phyloP scores from a whole-genome alignment of 2,797 vertebrate genomes.

The Lutra lutra region DNA sequence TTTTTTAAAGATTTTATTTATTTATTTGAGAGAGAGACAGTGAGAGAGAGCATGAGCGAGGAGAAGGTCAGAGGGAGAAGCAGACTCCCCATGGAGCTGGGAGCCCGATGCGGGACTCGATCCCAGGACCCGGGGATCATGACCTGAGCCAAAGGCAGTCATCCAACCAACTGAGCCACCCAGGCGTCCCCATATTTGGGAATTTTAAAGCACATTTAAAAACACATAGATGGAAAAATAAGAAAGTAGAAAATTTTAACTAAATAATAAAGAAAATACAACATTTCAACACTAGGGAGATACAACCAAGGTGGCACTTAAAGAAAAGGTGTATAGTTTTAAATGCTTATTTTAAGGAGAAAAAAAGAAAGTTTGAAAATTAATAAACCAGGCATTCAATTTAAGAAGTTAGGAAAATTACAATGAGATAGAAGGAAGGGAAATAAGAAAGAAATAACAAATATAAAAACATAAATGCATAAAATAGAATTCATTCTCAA shows the following conservation, averaged over 20 bases:
- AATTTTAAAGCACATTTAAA: neutral
- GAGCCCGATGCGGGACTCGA: too few species aligned
- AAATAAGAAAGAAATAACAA: neutral
- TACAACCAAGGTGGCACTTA: neutral
- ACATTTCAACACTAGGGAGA: neutral
- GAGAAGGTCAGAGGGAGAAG: too few species aligned
- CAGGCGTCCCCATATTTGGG: neutral
- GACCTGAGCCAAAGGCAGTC: too few species aligned
- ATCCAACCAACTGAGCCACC: too few species aligned
- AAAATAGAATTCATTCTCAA: neutral
- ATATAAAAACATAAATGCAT: neutral
- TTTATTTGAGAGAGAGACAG: too few species aligned
- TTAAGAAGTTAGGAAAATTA: neutral
- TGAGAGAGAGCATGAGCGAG: too few species aligned
- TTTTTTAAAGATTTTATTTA: too few species aligned
- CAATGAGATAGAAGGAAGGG: slow-evolving; percentile 7
- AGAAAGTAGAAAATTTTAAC: neutral
- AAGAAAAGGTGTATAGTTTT: neutral
- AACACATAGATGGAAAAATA: neutral
- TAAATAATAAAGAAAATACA: neutral
- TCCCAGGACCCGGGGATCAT: too few species aligned
- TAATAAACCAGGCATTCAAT: neutral
- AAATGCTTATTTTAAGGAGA: neutral
- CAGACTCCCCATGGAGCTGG: too few species aligned
- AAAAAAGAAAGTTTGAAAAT: slow-evolving; percentile 3